Base-by-base conservation (phyloP, 2,113 vertebrate species). In the Podarcis muralis region DNA sequence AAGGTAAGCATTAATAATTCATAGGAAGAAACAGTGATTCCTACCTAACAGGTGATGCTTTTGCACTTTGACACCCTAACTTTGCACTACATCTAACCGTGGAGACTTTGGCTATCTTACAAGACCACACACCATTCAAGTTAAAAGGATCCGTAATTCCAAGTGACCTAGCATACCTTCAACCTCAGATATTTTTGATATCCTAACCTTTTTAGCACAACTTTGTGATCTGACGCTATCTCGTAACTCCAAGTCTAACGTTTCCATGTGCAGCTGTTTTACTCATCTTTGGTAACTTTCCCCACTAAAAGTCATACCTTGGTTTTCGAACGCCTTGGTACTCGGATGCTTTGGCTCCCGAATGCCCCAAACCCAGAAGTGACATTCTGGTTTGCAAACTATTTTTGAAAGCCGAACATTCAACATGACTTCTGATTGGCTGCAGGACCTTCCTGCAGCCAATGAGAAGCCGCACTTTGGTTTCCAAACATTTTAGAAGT, bases 261-360 rank as follows among this genome's bases (percentile, higher is more conserved):
- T 84, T 79, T 86, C 83, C 86, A 69, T 78, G 82, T 79, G 30
- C 86, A 88, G 88, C 88, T 23, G 88, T 87, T 85, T 81, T 82
- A 91, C 71, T 78, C 2, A n/a, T 40, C 35, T 87, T 65, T 22
- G 90, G 68, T 86, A 88, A 92, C 84, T 79, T 87, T 43, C 53
- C 75, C 0, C 85, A 90, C 9, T 0, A 48, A 8, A 48, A 48
- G 48, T 48, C 2, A 2, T 48, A 48, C 48, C 48, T 48, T 48
- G 48, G 48, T 48, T 48, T 48, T 11, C 2, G 48, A 48, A 48
- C 48, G 48, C 48, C 48, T 48, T 48, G 48, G 48, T 48, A 48
- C 48, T 48, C 43, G 43, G 48, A 11, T 11, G 8, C 9, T 48
- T 48, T 48, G 48, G 48, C 48, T 48, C 9, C 48, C 9, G 2